Evolutionary conservation across 1,140 invertebrate species (phyloP).

Genomic region (Philaenus spumarius): DNA sequence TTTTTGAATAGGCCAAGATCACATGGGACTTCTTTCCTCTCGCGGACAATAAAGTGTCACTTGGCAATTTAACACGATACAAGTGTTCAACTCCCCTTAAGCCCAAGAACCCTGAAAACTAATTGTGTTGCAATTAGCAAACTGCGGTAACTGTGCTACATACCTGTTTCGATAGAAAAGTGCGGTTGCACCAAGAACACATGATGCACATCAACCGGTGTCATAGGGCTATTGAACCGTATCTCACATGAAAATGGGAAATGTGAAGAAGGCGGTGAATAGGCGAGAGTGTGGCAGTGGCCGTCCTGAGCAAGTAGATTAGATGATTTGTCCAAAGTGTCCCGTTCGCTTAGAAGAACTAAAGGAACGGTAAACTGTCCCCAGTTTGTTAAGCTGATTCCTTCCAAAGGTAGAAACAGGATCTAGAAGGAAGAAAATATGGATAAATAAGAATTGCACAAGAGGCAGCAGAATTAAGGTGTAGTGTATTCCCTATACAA

Average conservation of each 20-base stretch:
- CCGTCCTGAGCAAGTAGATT: constrained; percentile 15
- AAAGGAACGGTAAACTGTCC: constrained; percentile 13
- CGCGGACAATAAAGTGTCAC: too few relatives aligned
- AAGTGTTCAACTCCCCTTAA: too few relatives aligned
- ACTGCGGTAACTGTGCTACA: too few relatives aligned
- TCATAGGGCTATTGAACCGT: constrained; percentile 35
- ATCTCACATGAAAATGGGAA: constrained; percentile 43
- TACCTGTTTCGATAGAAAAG: constrained; percentile 43
- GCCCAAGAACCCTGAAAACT: too few relatives aligned
- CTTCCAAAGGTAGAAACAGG: constrained; percentile 10
- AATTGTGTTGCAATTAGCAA: neutral
- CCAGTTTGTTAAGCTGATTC: constrained; percentile 13
- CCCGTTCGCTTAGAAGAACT: constrained; percentile 2
- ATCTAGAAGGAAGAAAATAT: constrained; percentile 13
- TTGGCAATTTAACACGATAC: too few relatives aligned
- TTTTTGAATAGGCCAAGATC: too few relatives aligned
- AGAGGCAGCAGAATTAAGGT: too few relatives aligned
- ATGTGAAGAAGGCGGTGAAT: constrained; percentile 27
- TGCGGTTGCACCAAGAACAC: constrained; percentile 42
- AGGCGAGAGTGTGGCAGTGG: constrained; percentile 35
- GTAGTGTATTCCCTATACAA: neutral
- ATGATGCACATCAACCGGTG: constrained; percentile 37
- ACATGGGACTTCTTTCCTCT: too few relatives aligned
- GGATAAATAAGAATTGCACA: too few relatives aligned
- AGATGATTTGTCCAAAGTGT: neutral